Conservation (phyloP, 2,888 invertebrate genomes). For the Trichogramma dendrolimi region DNA sequence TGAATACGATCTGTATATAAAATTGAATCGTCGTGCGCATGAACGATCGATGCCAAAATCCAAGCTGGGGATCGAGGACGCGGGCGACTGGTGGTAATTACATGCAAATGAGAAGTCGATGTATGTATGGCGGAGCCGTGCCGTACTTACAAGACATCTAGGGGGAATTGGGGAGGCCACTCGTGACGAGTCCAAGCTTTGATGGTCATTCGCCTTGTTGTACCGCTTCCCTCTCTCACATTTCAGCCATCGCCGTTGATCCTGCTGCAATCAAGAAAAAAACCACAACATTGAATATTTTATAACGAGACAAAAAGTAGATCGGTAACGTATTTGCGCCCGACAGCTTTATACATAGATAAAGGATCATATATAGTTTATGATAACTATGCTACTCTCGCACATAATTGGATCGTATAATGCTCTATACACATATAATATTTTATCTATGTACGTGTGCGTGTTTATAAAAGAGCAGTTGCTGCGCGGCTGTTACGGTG, state of each 20-base stretch:
- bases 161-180: constrained; percentile 47
- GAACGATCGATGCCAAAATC: neutral
- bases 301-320: neutral
- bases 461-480: too few relatives aligned
- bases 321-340: neutral
- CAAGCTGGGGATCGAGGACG: too few relatives aligned
- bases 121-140: neutral
- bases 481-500: too few relatives aligned
- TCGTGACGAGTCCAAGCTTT: constrained; percentile 48
- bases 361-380: too few relatives aligned
- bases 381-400: too few relatives aligned
- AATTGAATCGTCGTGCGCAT: neutral
- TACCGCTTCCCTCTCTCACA: constrained; percentile 4
- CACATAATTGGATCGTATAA: too few relatives aligned
- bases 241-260: neutral
- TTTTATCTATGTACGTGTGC: too few relatives aligned
- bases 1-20: neutral
- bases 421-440: too few relatives aligned
- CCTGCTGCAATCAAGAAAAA: constrained; percentile 2
- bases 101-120: neutral
- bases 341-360: too few relatives aligned
- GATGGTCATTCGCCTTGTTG: constrained; percentile 42
- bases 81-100: too few relatives aligned
- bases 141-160: constrained; percentile 47
- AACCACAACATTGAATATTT: neutral